phyloP scores from a whole-genome alignment of 2,888 invertebrate species.

The Sphaerophoria taeniata region DNA sequence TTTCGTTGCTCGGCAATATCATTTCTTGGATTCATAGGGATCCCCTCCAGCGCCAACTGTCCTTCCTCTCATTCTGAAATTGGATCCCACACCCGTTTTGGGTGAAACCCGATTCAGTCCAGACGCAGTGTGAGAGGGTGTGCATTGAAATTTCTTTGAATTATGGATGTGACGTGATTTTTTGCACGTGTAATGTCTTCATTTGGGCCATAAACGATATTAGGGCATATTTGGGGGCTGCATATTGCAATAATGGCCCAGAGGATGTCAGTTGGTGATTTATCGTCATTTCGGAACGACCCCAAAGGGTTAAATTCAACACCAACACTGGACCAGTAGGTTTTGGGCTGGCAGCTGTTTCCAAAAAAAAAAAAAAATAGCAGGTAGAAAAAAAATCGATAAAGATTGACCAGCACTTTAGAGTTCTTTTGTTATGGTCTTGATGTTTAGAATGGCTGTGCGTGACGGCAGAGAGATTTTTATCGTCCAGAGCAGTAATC shows the following conservation, averaged over 20 bases:
- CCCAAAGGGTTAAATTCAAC: constrained; percentile 30
- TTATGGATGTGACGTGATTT: constrained; percentile 74
- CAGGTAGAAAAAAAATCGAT: constrained; percentile 38
- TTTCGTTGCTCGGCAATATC: background rate
- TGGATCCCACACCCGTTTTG: constrained; percentile 3
- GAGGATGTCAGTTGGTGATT: constrained; percentile 58
- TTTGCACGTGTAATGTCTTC: constrained; percentile 74
- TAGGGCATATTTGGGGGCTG: constrained; percentile 54
- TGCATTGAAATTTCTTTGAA: constrained; percentile 71
- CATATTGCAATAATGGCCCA: constrained; percentile 66
- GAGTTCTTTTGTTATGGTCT: constrained; percentile 35
- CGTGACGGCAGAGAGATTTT: constrained; percentile 26
- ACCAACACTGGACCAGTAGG: constrained; percentile 27
- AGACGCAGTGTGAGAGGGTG: constrained; percentile 20
- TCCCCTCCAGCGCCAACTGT: constrained; percentile 24
- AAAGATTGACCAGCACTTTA: constrained; percentile 28
- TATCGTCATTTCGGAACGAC: constrained; percentile 30
- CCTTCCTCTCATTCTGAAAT: constrained; percentile 9
- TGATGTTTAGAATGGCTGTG: background rate
- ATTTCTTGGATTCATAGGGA: constrained; percentile 40
- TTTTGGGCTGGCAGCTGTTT: constrained; percentile 52
- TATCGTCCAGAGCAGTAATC: constrained; percentile 53
- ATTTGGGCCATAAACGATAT: constrained; percentile 69
- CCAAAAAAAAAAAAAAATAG: constrained; percentile 35
- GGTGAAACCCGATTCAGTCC: background rate